Evolutionary conservation across 2,797 vertebrate genomes (phyloP).

Genomic region (Perodicticus potto): DNA sequence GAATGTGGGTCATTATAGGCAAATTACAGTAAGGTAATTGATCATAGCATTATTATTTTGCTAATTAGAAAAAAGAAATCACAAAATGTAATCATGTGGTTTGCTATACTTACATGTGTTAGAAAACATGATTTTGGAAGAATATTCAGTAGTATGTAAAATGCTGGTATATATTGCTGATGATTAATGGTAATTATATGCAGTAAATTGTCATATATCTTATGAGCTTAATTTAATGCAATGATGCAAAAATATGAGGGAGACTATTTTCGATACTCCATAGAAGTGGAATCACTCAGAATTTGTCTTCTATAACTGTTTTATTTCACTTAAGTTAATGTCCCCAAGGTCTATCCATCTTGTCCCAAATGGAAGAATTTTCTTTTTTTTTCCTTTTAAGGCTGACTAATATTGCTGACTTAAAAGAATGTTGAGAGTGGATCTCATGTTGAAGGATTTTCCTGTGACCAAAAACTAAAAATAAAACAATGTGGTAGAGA

Average conservation of each 20-base stretch:
- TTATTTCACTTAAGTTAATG: background rate
- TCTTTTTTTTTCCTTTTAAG: background rate
- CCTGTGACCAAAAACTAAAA: background rate
- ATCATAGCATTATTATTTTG: background rate
- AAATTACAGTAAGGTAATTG: background rate
- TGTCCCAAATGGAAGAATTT: background rate
- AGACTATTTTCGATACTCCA: background rate
- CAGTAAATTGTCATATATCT: background rate
- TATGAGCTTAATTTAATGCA: background rate
- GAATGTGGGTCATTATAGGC: background rate
- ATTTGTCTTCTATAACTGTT: background rate
- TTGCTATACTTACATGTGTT: background rate
- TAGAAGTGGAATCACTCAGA: background rate
- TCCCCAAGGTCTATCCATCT: background rate
- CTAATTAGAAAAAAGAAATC: background rate
- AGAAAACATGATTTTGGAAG: background rate
- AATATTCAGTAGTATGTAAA: background rate
- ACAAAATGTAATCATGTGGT: background rate
- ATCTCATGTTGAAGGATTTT: no score
- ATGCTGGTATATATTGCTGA: background rate
- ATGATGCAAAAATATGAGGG: background rate
- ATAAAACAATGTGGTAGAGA: background rate
- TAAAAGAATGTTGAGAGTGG: background rate
- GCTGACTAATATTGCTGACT: background rate
- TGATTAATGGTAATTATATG: background rate